Conservation (phyloP, 2,888 invertebrate genomes). For the Metopia argyrocephala region DNA sequence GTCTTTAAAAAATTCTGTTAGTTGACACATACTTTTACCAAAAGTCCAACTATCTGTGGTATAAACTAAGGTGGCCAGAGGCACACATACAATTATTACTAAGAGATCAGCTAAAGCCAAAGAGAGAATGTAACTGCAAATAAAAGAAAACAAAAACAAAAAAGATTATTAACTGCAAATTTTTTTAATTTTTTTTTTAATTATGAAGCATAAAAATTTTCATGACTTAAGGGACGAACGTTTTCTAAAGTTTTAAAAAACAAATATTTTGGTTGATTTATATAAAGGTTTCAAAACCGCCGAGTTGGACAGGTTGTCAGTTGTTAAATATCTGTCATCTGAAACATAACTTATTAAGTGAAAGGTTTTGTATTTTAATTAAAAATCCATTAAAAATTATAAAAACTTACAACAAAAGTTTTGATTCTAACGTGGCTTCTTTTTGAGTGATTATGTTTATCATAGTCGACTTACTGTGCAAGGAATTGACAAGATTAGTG, state of each 20-base stretch:
- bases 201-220: background rate
- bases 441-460: no score
- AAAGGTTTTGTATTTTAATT: no score
- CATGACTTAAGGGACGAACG: background rate
- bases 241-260: background rate
- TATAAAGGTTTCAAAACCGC: no score
- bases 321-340: no score
- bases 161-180: background rate
- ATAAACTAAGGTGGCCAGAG: constrained; percentile 91
- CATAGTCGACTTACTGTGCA: no score
- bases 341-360: no score
- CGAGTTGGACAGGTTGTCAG: no score
- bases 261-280: no score
- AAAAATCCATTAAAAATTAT: no score
- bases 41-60: constrained; percentile 94
- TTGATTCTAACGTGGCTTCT: no score
- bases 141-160: background rate
- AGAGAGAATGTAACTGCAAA: constrained; percentile 86
- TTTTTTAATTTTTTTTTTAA: background rate
- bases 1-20: constrained; percentile 91
- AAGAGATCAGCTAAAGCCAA: constrained; percentile 89
- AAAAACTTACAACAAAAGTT: no score
- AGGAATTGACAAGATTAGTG: no score
- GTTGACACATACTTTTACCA: constrained; percentile 88
- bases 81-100: constrained; percentile 89